These are phyloP conservation scores for Apis mellifera DNA, from an alignment of 1,140 invertebrate species.

Conservation along the genomic window Amel_HAv3.1 CM009931.2:818001-818500, in stretches of 20 bases:
- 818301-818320: conserved; percentile 96
- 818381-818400: conserved; percentile 96
- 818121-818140: conserved; percentile 98
- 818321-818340: conserved; percentile 96
- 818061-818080: conserved; percentile 92
- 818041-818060: conserved; percentile 95
- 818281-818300: conserved; percentile 95
- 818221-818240: conserved; percentile 91
- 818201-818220: conserved; percentile 91
- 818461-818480: conserved; percentile 95
- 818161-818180: conserved; percentile 98
- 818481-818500: conserved; percentile 95
- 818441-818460: conserved; percentile 94
- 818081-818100: conserved; percentile 97
- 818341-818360: conserved; percentile 94
- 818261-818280: conserved; percentile 93
- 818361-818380: conserved; percentile 93
- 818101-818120: conserved; percentile 96
- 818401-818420: conserved; percentile 93
- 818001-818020: conserved; percentile 95
- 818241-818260: conserved; percentile 95
- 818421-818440: conserved; percentile 91
- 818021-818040: conserved; percentile 94
- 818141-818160: conserved; percentile 94
- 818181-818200: conserved; percentile 92